Evolutionary conservation across 2,888 invertebrate genomes (phyloP).

Genomic region (Pyrocoelia pectoralis): DNA sequence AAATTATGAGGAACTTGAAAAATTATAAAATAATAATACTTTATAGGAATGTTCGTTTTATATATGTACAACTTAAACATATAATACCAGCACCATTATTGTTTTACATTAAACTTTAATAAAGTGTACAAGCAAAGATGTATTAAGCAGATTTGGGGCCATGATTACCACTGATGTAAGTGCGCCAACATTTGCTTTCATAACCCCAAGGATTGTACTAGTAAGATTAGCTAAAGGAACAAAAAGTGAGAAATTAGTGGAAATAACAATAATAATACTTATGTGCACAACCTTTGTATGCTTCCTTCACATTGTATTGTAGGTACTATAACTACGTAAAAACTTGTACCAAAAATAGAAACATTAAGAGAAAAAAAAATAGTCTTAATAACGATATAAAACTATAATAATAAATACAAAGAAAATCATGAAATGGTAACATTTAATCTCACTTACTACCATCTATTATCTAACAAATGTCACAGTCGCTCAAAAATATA

Average conservation of each 20-base stretch:
- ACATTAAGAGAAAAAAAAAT: constrained; percentile 42
- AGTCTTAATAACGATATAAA: constrained; percentile 35
- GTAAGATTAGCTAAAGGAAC: neutral
- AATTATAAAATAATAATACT: constrained; percentile 59
- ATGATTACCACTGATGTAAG: no score
- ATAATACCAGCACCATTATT: constrained; percentile 55
- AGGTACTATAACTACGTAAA: constrained; percentile 14
- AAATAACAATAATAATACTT: constrained; percentile 47
- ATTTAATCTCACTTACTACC: constrained; percentile 51
- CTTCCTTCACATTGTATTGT: constrained; percentile 17
- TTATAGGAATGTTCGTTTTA: constrained; percentile 59
- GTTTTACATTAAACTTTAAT: constrained; percentile 18
- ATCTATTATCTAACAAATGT: constrained; percentile 44
- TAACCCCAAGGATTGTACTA: no score
- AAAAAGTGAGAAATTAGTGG: neutral
- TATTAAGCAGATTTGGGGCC: no score
- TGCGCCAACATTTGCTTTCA: no score
- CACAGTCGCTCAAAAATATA: constrained; percentile 48
- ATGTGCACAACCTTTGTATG: constrained; percentile 50
- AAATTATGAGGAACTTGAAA: constrained; percentile 43
- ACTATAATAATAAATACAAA: constrained; percentile 39
- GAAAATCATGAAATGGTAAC: constrained; percentile 55
- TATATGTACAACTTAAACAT: constrained; percentile 58
- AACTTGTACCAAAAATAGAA: constrained; percentile 24
- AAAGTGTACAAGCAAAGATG: neutral